phyloP scores from a whole-genome alignment of 2,888 invertebrate genomes.

The Andrena bicolor region DNA sequence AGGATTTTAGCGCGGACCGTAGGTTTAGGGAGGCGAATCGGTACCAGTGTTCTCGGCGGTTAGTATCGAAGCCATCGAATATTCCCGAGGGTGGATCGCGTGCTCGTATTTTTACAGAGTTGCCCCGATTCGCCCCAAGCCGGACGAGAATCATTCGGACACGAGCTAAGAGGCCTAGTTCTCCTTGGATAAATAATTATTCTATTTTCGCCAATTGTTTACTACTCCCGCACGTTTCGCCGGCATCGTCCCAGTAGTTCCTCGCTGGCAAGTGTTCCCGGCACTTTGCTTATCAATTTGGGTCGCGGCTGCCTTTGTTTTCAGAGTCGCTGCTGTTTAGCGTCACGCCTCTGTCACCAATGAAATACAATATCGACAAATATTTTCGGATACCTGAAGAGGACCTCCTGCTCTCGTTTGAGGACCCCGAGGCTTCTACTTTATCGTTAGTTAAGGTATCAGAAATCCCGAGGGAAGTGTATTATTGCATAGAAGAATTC shows the following conservation, averaged over 20 bases:
- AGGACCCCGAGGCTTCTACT: too few species aligned
- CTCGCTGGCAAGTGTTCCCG: slow-evolving; percentile 12
- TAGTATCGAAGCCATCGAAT: background rate
- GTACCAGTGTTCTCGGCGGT: background rate
- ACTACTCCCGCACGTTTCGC: slow-evolving; percentile 49
- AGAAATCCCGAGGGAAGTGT: too few species aligned
- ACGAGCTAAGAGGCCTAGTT: slow-evolving; percentile 36
- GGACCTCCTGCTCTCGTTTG: too few species aligned
- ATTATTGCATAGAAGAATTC: too few species aligned
- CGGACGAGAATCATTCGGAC: slow-evolving; percentile 20
- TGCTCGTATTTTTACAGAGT: background rate
- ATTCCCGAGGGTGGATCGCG: background rate
- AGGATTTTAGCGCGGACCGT: too few species aligned
- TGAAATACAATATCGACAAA: slow-evolving; percentile 42
- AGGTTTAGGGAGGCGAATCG: too few species aligned
- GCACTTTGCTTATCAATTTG: slow-evolving; percentile 50
- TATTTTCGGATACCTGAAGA: background rate
- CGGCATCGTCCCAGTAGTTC: slow-evolving; percentile 35
- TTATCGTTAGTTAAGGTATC: too few species aligned
- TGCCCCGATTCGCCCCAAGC: slow-evolving; percentile 8
- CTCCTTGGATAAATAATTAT: slow-evolving; percentile 62
- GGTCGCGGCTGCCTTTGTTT: slow-evolving; percentile 49
- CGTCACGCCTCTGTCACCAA: slow-evolving; percentile 8
- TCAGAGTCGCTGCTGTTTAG: background rate
- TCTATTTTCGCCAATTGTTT: slow-evolving; percentile 63